Percentiles rank a stretch among this genome's conserved stretches.
phyloP scores from a whole-genome alignment of 2,797 vertebrate genomes.

The Megaceryle alcyon region DNA sequence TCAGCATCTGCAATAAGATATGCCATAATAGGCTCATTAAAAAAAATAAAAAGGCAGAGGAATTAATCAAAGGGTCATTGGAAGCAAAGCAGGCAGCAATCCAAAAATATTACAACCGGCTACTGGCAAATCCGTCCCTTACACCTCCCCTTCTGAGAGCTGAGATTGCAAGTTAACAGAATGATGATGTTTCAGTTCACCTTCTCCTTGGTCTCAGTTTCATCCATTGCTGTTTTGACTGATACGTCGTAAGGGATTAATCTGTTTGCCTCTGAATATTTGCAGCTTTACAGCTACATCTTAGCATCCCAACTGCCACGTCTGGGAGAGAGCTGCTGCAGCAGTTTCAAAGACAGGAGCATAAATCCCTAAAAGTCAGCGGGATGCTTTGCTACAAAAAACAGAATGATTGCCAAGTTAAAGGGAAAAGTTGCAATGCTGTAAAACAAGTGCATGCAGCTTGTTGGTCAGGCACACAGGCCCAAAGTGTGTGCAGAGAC shows the following conservation, averaged over 20 bases:
- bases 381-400: background rate
- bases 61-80: slow-evolving; percentile 69
- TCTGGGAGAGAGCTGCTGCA: background rate
- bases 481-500: background rate
- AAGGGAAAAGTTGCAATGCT: background rate
- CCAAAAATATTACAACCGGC: slow-evolving; percentile 53
- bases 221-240: background rate
- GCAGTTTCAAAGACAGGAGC: background rate
- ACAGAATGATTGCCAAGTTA: background rate
- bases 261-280: slow-evolving; percentile 21
- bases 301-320: background rate
- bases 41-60: slow-evolving; percentile 65
- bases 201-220: background rate
- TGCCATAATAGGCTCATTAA: slow-evolving; percentile 71
- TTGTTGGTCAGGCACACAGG: background rate
- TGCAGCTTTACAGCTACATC: slow-evolving; percentile 1
- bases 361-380: background rate
- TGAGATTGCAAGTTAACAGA: slow-evolving; percentile 10
- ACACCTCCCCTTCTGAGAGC: background rate
- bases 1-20: slow-evolving; percentile 64
- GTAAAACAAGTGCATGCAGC: background rate
- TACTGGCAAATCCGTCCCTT: slow-evolving; percentile 15
- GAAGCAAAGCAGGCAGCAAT: slow-evolving; percentile 56
- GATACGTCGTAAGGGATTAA: background rate
- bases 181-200: background rate